Percentiles rank a stretch among this genome's conserved stretches.
These are phyloP conservation scores for Ceratothoa steindachneri DNA, from an alignment of 2,888 invertebrate species.

Conservation along the genomic window DNA sequence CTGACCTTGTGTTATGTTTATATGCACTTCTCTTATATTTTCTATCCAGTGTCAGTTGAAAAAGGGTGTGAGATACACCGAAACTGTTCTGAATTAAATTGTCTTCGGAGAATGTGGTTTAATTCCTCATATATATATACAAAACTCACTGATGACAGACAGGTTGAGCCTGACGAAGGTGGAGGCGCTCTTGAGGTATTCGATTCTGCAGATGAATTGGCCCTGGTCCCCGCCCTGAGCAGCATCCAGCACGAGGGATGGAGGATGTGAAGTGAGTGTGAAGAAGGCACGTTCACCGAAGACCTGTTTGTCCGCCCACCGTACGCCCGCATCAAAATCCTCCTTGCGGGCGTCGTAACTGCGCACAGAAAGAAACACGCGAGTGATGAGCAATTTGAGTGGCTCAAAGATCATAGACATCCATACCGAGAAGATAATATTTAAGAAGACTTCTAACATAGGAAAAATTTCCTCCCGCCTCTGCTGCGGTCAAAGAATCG, in stretches of 20 bases:
- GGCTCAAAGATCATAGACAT: too few species aligned
- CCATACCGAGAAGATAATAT: too few species aligned
- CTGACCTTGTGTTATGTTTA: too few species aligned
- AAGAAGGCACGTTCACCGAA: constrained; percentile 75
- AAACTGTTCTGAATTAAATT: too few species aligned
- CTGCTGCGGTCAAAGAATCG: too few species aligned
- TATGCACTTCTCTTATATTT: too few species aligned
- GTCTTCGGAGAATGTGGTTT: too few species aligned
- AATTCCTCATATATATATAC: not conserved
- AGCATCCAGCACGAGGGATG: constrained; percentile 35
- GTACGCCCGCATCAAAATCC: constrained; percentile 72
- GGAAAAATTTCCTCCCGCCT: too few species aligned
- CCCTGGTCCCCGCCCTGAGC: constrained; percentile 37
- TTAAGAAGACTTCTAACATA: too few species aligned
- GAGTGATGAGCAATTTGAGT: too few species aligned
- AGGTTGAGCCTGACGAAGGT: constrained; percentile 33
- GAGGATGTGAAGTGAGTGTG: constrained; percentile 29
- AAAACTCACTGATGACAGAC: constrained; percentile 38
- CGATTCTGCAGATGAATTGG: constrained; percentile 39
- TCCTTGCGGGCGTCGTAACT: constrained; percentile 67
- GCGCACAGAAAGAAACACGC: constrained; percentile 49
- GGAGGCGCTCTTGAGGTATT: constrained; percentile 34
- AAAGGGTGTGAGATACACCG: too few species aligned
- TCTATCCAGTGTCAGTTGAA: too few species aligned
- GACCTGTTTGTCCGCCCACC: constrained; percentile 82